Evolutionary conservation across 2,113 vertebrate genomes (phyloP).

Genomic region (Plecturocebus donacophilus): DNA sequence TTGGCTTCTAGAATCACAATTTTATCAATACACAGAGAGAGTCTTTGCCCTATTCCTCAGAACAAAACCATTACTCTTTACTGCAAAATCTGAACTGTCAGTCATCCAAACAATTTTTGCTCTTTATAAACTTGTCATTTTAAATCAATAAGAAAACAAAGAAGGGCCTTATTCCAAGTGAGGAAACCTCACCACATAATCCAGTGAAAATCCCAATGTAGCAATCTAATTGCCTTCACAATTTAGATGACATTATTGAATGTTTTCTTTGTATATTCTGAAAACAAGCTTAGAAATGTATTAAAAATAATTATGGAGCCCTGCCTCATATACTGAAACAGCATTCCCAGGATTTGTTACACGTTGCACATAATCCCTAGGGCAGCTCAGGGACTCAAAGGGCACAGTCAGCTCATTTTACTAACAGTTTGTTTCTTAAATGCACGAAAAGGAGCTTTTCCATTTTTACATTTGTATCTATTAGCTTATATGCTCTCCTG

Average conservation of each 20-base stretch:
- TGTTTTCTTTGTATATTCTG: not conserved
- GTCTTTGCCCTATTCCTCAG: not conserved
- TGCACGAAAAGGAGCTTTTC: rapidly evolving
- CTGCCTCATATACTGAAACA: not conserved
- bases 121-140: constrained; percentile 45
- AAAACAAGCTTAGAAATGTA: constrained; percentile 36
- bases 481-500: not conserved
- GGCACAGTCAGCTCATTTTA: not conserved
- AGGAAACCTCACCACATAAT: not conserved
- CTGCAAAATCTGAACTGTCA: constrained; percentile 14
- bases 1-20: constrained; percentile 5
- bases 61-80: constrained; percentile 1
- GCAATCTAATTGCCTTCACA: not conserved
- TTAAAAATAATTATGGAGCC: not conserved
- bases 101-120: not conserved
- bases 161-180: not conserved
- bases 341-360: not conserved
- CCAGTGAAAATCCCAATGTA: constrained; percentile 44
- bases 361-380: not conserved
- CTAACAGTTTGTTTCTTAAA: not conserved
- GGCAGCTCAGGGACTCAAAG: not conserved
- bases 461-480: not conserved
- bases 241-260: not conserved
- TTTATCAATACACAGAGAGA: constrained; percentile 10
- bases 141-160: constrained; percentile 25